Base-by-base conservation (phyloP, 2,113 vertebrate species). In the Nettapus auritus region DNA sequence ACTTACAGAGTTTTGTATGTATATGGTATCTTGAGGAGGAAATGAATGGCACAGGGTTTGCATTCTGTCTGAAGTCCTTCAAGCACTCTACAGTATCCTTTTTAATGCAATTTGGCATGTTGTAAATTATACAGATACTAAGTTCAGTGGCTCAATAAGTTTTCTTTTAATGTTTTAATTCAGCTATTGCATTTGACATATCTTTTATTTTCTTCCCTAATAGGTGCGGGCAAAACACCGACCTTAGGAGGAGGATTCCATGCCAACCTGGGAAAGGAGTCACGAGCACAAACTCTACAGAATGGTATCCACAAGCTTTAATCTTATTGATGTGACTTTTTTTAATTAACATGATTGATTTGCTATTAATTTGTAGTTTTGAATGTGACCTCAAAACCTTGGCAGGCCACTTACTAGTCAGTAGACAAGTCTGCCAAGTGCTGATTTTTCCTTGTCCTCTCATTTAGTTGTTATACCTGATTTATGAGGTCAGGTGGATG, bases 261-360 rank as follows among this genome's bases (percentile, higher is more conserved):
- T 2, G 96, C 98, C 48, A 98, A 98, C 15, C 88, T 99, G 78
- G 99, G 99, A 26, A 98, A 98, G 75, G 99, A 99, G 97, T 99
- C 99, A 7, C 96, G 99, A 84, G 99, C 99, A 7, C 98, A 99
- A 96, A 99, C 99, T 2, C 98, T 99, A 40, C 98, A 99, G 95
- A 99, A 98, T 46, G 99, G 99, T 99, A 98, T 16, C 63, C 59
- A 28, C 46, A 80, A 90, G 44, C 81, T 95, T 93, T 86, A 92
- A 31, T 88, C 4, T 55, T 87, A 15, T 60, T 83, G 55, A 70
- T 74, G 26, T 2, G 18, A 36, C 21, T 53, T 46, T 20, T 48
- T 38, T 48, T 74, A 20, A 75, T 83, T 91, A 89, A 48, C 68
- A 12, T n/a, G 21, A 28, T 79, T 67, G 60, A 86, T 86, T 57